phyloP scores from a whole-genome alignment of 2,797 vertebrate genomes.

The Arnoldichthys spilopterus region DNA sequence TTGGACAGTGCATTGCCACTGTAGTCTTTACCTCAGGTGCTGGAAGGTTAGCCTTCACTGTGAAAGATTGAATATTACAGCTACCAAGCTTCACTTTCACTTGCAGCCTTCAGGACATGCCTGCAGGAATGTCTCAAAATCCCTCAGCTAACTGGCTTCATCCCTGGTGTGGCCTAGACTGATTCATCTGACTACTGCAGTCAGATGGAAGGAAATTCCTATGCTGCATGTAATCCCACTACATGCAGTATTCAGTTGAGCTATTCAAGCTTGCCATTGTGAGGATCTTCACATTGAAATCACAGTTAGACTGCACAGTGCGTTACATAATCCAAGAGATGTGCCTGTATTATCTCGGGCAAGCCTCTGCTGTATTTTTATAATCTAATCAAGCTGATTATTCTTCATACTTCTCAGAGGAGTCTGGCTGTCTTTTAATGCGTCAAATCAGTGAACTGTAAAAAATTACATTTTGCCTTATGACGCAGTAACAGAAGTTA shows the following conservation, averaged over 20 bases:
- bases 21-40: slow-evolving; percentile 34
- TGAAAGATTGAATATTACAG: slow-evolving; percentile 7
- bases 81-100: slow-evolving; percentile 16
- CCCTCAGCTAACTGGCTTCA: slow-evolving; percentile 6
- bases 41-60: slow-evolving; percentile 18
- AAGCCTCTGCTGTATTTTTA: background rate
- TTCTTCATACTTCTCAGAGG: background rate
- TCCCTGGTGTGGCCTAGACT: slow-evolving; percentile 1
- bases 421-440: background rate
- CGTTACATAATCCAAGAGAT: slow-evolving; percentile 1
- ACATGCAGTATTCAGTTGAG: slow-evolving; percentile 6
- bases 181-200: background rate
- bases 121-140: slow-evolving; percentile 14
- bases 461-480: background rate
- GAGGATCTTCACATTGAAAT: background rate
- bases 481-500: background rate
- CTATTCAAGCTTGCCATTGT: slow-evolving; percentile 6
- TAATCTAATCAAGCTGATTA: background rate
- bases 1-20: slow-evolving; percentile 26
- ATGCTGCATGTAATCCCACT: slow-evolving; percentile 14
- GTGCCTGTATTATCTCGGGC: background rate
- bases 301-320: background rate
- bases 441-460: background rate
- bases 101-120: slow-evolving; percentile 27
- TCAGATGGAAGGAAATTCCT: slow-evolving; percentile 1